A percentile compares a stretch with the other conserved stretches of the same genome.
Conservation (phyloP, 2,113 vertebrate genomes). For the Elephas maximus region DNA sequence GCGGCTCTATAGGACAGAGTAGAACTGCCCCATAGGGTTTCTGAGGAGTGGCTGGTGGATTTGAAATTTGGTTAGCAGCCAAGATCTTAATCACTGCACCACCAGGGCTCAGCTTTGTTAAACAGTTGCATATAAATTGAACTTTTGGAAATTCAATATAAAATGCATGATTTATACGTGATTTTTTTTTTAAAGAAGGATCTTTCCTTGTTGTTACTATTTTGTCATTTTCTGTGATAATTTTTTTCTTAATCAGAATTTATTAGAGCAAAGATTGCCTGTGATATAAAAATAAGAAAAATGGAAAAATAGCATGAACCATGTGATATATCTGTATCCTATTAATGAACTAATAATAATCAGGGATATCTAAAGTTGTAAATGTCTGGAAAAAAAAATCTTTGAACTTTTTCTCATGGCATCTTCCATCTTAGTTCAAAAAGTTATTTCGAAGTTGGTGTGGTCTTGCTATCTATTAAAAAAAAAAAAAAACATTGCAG, state of each 20-base stretch:
- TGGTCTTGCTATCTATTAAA: background rate
- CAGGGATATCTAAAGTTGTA: constrained; percentile 18
- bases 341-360: background rate
- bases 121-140: background rate
- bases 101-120: background rate
- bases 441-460: background rate
- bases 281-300: background rate
- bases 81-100: no score
- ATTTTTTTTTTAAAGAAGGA: background rate
- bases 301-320: background rate
- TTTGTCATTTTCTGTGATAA: background rate
- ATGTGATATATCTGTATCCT: background rate
- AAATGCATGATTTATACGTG: background rate
- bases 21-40: no score
- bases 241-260: background rate
- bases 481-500: no score
- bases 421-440: background rate
- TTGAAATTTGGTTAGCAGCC: no score
- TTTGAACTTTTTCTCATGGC: background rate
- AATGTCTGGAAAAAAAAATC: background rate
- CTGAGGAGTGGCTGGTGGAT: no score
- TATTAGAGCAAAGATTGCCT: background rate
- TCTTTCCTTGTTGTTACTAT: background rate
- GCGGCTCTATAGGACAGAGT: no score
- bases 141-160: background rate